Conservation (phyloP, 2,797 vertebrate genomes). For the Hapalemur alaotrensis region DNA sequence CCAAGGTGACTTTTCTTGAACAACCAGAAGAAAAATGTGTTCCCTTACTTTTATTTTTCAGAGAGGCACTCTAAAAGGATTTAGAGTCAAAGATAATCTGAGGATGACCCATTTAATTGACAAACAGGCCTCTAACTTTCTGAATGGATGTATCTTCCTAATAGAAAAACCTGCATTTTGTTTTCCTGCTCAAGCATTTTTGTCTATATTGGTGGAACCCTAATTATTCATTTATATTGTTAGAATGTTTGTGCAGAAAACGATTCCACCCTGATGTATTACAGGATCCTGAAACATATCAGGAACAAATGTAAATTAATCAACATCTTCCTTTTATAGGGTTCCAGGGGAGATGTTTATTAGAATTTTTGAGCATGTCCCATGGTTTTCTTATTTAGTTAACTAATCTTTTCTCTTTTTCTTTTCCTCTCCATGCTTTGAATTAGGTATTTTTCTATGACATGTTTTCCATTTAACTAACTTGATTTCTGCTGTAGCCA, state of each 20-base stretch:
- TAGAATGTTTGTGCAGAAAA: not conserved
- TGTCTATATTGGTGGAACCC: not conserved
- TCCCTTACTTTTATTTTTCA: not conserved
- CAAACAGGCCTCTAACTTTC: conserved; percentile 17
- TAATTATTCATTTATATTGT: not conserved
- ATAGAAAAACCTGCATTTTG: not conserved
- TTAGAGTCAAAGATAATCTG: conserved; percentile 33
- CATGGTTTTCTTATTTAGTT: not conserved
- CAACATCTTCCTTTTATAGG: not conserved
- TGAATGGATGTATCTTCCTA: not conserved
- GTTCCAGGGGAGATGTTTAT: not conserved
- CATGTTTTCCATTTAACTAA: not conserved
- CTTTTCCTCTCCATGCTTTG: not conserved
- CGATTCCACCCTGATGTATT: not conserved
- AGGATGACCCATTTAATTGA: conserved; percentile 21
- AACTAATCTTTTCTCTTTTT: not conserved
- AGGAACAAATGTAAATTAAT: not conserved
- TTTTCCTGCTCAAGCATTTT: not conserved
- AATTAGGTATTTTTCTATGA: not conserved
- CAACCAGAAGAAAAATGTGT: not conserved
- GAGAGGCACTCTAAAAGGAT: not conserved
- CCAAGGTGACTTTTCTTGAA: conserved; percentile 31
- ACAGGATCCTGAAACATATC: not conserved
- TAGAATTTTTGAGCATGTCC: not conserved
- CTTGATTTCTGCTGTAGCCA: not conserved